Percentiles rank a stretch among this genome's conserved stretches.
Conservation (phyloP, 1,140 invertebrate genomes). For the Chlorops oryzae region DNA sequence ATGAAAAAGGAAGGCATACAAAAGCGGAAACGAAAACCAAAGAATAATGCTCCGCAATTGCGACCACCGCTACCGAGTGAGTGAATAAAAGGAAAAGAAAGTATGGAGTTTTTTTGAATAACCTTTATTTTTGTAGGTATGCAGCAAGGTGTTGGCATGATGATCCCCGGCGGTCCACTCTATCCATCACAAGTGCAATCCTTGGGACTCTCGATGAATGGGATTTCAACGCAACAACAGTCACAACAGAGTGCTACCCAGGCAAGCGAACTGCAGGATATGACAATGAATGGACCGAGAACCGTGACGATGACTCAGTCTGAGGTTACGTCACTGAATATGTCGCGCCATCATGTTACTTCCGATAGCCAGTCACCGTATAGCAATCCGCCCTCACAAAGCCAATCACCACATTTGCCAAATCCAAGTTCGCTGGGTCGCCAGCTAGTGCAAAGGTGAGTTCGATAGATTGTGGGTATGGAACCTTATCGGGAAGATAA, state of each 20-base stretch:
- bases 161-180: conserved; percentile 23
- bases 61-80: conserved; percentile 35
- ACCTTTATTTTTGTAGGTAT: conserved; percentile 24
- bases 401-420: conserved; percentile 44
- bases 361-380: conserved; percentile 39
- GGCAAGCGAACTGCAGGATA: conserved; percentile 33
- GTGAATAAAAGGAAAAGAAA: too few species aligned
- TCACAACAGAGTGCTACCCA: conserved; percentile 1
- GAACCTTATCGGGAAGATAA: too few species aligned
- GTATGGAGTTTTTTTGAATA: background rate
- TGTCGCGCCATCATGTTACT: conserved; percentile 39
- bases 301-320: conserved; percentile 20
- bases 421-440: conserved; percentile 36
- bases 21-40: conserved; percentile 87
- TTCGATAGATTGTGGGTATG: too few species aligned
- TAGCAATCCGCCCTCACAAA: conserved; percentile 37
- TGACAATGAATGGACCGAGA: conserved; percentile 28
- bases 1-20: conserved; percentile 97
- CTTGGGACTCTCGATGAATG: conserved; percentile 19
- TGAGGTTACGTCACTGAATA: conserved; percentile 30
- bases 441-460: conserved; percentile 48
- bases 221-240: conserved; percentile 25
- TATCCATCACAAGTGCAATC: conserved; percentile 37
- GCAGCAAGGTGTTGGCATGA: conserved; percentile 31
- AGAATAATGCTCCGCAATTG: conserved; percentile 55